Evolutionary conservation across 2,113 vertebrate species (phyloP).

Genomic region (Chelonoidis abingdonii): DNA sequence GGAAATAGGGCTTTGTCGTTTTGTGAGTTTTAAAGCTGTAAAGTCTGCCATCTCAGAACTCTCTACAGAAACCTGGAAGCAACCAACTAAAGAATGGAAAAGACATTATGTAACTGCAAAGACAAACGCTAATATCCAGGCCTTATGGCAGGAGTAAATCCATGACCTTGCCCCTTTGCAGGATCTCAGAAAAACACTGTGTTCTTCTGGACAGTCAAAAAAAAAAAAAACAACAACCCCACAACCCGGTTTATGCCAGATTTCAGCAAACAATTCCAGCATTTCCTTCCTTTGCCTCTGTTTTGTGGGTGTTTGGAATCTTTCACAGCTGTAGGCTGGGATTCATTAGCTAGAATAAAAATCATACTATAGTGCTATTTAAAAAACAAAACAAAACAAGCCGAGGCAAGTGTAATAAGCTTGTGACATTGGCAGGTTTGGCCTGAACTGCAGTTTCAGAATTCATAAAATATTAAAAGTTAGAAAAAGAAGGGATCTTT

Average conservation of each 20-base stretch:
- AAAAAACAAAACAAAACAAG: background rate
- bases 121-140: slow-evolving; percentile 49
- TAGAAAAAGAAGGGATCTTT: background rate
- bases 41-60: slow-evolving; percentile 61
- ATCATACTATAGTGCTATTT: slow-evolving; percentile 29
- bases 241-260: slow-evolving; percentile 34
- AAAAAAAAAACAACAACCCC: background rate
- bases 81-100: slow-evolving; percentile 68
- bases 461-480: background rate
- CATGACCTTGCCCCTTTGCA: slow-evolving; percentile 63
- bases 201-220: slow-evolving; percentile 51
- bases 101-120: slow-evolving; percentile 73
- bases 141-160: slow-evolving; percentile 55
- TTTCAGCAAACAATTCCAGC: slow-evolving; percentile 69
- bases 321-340: slow-evolving; percentile 66
- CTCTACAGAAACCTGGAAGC: slow-evolving; percentile 70
- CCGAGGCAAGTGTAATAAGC: slow-evolving; percentile 33
- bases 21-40: slow-evolving; percentile 44
- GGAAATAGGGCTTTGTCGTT: slow-evolving; percentile 73
- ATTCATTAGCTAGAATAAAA: slow-evolving; percentile 76
- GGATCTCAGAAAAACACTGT: slow-evolving; percentile 69
- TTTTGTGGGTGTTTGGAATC: slow-evolving; percentile 72
- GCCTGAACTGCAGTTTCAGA: background rate
- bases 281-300: slow-evolving; percentile 73
- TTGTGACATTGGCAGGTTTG: background rate